Base-by-base conservation (phyloP, 2,888 invertebrate species). In the Eristalinus sepulchralis region DNA sequence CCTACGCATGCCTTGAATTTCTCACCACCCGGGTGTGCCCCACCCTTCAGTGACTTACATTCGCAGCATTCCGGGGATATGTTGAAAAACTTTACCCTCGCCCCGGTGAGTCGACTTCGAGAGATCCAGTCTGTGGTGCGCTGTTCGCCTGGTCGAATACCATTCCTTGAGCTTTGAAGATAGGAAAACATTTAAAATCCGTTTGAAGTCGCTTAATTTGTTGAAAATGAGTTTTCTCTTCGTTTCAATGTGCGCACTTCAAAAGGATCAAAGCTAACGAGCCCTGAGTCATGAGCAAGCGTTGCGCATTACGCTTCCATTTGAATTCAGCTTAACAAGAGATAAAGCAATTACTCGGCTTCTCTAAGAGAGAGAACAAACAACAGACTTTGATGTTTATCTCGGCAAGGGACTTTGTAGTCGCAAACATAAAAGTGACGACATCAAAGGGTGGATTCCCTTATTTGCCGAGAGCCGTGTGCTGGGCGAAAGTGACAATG, bases 141-240 rank as follows among this genome's bases (percentile, higher is more conserved):
- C 91, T 92, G 92, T 6, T 81, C 80, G 89, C 92, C 92, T 92
- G 90, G 89, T 91, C 72, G 47, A 85, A 80, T 89, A 90, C 90
- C 91, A 92, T 91, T 91, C 90, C 91, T 90, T 89, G 91, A 92
- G 91, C 91, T 91, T 92, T 91, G 91, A 91, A 91, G 90, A 91
- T 91, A 90, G 88, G 88, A 90, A 91, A 89, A 89, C 90, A 89
- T 90, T 90, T 90, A 89, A 89, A 88, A 89, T 75, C 87, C 89
- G 90, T 91, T 91, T 91, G 90, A 91, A 90, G 90, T 91, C 87
- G 89, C 73, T 76, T 86, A 88, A 85, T 88, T 78, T 68, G 64
- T 11, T 64, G 75, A 84, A 83, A 84, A 80, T 70, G 33, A 27
- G 59, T 84, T 72, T 84, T 71, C 60, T 66, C 55, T 66, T 67